phyloP scores from a whole-genome alignment of 2,113 vertebrate genomes.

The Corythaixoides concolor region DNA sequence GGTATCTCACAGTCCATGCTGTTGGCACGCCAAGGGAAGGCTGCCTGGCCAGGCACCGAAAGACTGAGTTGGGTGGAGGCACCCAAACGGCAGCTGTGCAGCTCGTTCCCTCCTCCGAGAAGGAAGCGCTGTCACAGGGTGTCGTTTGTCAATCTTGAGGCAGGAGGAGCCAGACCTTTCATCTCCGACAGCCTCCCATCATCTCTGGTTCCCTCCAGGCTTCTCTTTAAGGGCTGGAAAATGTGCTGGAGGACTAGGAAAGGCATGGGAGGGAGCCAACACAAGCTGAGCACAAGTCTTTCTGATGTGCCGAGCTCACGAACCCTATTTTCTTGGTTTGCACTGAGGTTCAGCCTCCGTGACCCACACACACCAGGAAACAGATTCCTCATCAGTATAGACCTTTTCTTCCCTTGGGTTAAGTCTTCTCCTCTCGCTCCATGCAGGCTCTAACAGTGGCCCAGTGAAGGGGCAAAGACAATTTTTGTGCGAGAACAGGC shows the following conservation, averaged over 20 bases:
- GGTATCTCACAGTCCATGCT: neutral
- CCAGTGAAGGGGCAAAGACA: neutral
- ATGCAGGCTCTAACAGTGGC: neutral
- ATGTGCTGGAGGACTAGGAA: neutral
- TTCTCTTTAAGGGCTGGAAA: neutral
- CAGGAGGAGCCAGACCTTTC: neutral
- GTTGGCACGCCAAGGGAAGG: neutral
- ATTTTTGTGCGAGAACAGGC: neutral
- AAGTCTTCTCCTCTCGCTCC: neutral
- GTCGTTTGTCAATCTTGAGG: rapidly evolving
- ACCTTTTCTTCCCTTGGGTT: neutral
- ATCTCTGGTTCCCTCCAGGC: neutral
- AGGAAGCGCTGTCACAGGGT: neutral
- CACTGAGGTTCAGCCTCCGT: neutral
- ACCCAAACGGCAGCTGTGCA: neutral
- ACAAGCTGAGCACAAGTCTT: neutral
- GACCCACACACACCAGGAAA: neutral
- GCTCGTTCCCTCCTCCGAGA: neutral
- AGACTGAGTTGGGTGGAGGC: neutral
- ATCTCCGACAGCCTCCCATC: neutral
- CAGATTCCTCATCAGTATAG: neutral
- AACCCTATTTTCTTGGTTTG: neutral
- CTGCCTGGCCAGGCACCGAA: neutral
- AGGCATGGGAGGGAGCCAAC: neutral
- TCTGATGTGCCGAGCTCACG: neutral